Conservation (phyloP, 2,113 vertebrate species). For the Phainopepla nitens region DNA sequence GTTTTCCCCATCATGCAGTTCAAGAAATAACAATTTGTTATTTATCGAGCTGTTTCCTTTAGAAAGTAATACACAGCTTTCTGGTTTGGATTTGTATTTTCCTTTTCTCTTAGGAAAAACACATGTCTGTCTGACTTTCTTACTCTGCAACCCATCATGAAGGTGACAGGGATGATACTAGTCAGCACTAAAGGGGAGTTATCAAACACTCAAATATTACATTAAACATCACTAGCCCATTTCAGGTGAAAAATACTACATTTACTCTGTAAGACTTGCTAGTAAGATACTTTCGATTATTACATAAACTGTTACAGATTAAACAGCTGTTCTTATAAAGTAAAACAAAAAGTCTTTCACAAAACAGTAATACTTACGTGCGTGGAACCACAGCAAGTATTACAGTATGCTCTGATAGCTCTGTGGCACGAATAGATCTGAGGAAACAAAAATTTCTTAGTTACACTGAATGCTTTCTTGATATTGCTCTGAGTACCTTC, state of each 20-base stretch:
- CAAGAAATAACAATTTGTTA: background rate
- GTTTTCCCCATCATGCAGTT: background rate
- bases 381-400: constrained; percentile 87
- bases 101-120: background rate
- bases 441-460: constrained; percentile 18
- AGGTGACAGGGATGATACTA: background rate
- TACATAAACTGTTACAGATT: background rate
- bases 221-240: background rate
- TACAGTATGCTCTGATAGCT: constrained; percentile 86
- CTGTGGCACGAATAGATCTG: constrained; percentile 89
- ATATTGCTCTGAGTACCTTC: background rate
- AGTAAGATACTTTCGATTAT: background rate
- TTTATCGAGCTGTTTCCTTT: background rate
- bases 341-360: background rate
- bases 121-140: background rate
- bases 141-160: background rate
- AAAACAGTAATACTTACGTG: constrained; percentile 73
- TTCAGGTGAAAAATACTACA: background rate
- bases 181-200: background rate
- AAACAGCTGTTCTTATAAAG: background rate
- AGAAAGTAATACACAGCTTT: background rate
- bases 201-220: background rate
- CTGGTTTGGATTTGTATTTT: background rate
- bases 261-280: background rate
- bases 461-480: background rate